A percentile compares a stretch with the other conserved stretches of the same genome.
Evolutionary conservation across 2,797 vertebrate species (phyloP).

Genomic region (Tachyglossus aculeatus): DNA sequence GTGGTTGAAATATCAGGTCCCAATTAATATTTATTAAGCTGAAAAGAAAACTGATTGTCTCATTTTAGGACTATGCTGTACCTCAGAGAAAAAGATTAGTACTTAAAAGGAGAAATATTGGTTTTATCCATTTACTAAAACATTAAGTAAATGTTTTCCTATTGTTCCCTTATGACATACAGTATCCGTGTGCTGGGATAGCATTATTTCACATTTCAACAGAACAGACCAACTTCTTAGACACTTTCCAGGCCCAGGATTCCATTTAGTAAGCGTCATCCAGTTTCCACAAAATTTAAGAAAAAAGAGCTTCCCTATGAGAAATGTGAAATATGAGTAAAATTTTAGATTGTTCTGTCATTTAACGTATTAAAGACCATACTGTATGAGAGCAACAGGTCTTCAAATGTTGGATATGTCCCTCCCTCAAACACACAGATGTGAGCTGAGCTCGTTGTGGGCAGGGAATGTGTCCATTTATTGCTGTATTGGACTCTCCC

Average conservation of each 20-base stretch:
- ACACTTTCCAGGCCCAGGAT: neutral
- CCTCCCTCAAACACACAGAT: neutral
- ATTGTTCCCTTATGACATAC: too few relatives aligned
- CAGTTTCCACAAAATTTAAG: slow-evolving; percentile 14
- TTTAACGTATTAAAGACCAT: neutral
- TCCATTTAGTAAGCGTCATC: neutral
- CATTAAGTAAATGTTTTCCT: neutral
- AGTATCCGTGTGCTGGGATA: too few relatives aligned
- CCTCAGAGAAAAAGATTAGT: neutral
- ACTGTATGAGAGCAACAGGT: slow-evolving; percentile 36
- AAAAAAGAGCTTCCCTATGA: neutral
- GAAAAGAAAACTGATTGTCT: slow-evolving; percentile 38
- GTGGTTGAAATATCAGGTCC: slow-evolving; percentile 7
- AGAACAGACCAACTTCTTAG: neutral
- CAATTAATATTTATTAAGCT: slow-evolving; percentile 47
- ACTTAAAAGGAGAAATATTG: slow-evolving; percentile 3
- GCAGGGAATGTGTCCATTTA: too few relatives aligned
- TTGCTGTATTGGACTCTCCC: too few relatives aligned
- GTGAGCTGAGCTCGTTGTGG: too few relatives aligned
- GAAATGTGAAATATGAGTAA: neutral
- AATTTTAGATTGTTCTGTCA: neutral
- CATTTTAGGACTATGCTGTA: neutral
- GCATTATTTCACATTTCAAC: slow-evolving; percentile 15
- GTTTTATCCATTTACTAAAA: neutral
- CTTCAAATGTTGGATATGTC: neutral